Percentiles rank a stretch among this genome's conserved stretches.
phyloP scores from a whole-genome alignment of 1,140 invertebrate species.

The Cotesia vestalis region DNA sequence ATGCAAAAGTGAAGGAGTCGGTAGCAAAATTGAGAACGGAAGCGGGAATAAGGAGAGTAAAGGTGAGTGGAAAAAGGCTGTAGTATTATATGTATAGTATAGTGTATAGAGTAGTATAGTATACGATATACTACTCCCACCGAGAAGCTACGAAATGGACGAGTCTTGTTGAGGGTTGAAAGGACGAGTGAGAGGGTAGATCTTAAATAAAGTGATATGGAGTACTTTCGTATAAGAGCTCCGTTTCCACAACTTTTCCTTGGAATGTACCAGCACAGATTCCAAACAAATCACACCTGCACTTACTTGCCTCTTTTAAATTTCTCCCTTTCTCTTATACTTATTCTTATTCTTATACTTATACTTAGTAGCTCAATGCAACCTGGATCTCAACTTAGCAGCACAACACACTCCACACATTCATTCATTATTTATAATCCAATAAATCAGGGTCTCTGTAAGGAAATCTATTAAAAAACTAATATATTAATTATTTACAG shows the following conservation, averaged over 20 bases:
- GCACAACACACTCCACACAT: no score
- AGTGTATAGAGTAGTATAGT: slow-evolving; percentile 19
- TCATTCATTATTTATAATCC: no score
- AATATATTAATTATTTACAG: no score
- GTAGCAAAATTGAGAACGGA: slow-evolving; percentile 15
- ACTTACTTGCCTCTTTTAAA: not conserved
- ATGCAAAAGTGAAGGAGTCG: slow-evolving; percentile 40
- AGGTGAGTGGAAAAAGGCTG: slow-evolving; percentile 20
- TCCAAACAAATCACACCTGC: slow-evolving; percentile 11
- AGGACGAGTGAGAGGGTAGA: slow-evolving; percentile 66
- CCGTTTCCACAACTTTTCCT: slow-evolving; percentile 55
- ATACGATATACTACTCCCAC: slow-evolving; percentile 33
- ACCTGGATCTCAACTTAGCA: no score
- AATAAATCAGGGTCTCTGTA: no score
- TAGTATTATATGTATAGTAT: no score
- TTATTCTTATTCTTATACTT: not conserved
- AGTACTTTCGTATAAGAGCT: slow-evolving; percentile 68
- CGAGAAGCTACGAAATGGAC: slow-evolving; percentile 62
- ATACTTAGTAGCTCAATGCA: not conserved
- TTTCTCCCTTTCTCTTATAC: not conserved
- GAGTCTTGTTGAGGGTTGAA: slow-evolving; percentile 67
- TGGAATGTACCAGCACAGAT: slow-evolving; percentile 20
- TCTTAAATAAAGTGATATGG: slow-evolving; percentile 69
- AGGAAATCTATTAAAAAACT: no score
- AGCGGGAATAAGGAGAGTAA: slow-evolving; percentile 4